Conservation (phyloP, 2,888 invertebrate species). For the Xylocampa areola region DNA sequence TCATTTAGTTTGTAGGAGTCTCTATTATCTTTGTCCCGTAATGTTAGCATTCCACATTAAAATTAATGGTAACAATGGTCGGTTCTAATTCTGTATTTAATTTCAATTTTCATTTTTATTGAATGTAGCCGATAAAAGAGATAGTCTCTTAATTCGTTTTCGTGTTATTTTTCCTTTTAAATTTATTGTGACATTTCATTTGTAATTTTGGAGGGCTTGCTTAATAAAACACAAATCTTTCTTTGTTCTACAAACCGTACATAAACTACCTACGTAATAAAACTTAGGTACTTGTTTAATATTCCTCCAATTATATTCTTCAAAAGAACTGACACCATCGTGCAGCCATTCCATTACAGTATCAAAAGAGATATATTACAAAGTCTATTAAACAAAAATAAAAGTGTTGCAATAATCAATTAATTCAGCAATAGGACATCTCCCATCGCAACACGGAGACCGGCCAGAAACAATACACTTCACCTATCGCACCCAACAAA, state of each 20-base stretch:
- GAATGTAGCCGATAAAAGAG: conserved; percentile 47
- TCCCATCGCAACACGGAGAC: conserved; percentile 54
- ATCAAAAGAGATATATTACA: conserved; percentile 48
- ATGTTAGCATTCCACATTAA: conserved; percentile 70
- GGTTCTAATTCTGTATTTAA: conserved; percentile 74
- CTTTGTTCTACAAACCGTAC: no score
- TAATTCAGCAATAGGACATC: conserved; percentile 61
- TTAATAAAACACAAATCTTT: no score
- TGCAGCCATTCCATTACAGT: conserved; percentile 26
- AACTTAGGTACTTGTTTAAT: no score
- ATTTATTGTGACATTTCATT: neutral
- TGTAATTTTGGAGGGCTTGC: no score
- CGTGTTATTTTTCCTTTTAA: neutral
- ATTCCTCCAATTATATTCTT: neutral
- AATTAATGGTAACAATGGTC: conserved; percentile 75
- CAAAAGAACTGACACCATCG: conserved; percentile 9
- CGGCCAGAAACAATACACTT: conserved; percentile 67
- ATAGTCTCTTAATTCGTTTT: conserved; percentile 28
- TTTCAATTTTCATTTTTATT: conserved; percentile 60
- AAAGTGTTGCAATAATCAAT: conserved; percentile 55
- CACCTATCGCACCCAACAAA: conserved; percentile 81
- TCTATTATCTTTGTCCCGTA: conserved; percentile 62
- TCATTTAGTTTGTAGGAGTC: conserved; percentile 52
- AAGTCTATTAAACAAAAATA: conserved; percentile 52
- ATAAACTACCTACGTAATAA: no score